Evolutionary conservation across 2,113 vertebrate genomes (phyloP).

Genomic region (Tapirus terrestris): DNA sequence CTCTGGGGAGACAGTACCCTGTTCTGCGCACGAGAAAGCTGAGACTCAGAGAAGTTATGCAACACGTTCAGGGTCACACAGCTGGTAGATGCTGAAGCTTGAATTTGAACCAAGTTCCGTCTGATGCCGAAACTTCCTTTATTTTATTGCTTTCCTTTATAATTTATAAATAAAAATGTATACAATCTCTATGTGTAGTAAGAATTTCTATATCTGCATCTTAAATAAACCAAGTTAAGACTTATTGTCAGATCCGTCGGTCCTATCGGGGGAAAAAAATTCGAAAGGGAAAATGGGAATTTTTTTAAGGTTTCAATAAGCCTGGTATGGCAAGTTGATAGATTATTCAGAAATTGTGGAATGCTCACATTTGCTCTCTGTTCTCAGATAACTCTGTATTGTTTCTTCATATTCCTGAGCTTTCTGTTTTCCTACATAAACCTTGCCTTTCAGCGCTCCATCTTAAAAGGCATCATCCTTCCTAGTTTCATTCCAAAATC

Average conservation of each 20-base stretch:
- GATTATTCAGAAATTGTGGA: not conserved
- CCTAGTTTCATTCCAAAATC: not conserved
- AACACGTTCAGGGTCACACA: not conserved
- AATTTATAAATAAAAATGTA: not conserved
- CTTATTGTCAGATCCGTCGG: not conserved
- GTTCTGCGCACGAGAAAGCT: not conserved
- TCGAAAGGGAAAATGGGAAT: not conserved
- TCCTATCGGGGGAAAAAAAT: not conserved
- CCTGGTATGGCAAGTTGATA: not conserved
- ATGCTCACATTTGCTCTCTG: not conserved
- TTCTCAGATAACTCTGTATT: not conserved
- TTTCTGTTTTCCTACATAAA: not conserved
- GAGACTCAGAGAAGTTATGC: not conserved
- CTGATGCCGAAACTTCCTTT: not conserved
- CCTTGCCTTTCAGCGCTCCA: not conserved
- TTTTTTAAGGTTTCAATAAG: not conserved
- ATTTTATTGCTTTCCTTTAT: not conserved
- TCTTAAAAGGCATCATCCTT: not conserved
- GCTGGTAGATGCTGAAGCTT: not conserved
- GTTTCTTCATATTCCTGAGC: not conserved
- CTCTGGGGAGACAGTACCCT: not conserved
- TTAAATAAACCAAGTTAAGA: not conserved
- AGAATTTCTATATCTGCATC: not conserved
- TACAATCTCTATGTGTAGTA: not conserved
- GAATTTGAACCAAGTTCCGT: not conserved